phyloP scores from a whole-genome alignment of 2,797 vertebrate species.

The Pogoniulus pusillus region DNA sequence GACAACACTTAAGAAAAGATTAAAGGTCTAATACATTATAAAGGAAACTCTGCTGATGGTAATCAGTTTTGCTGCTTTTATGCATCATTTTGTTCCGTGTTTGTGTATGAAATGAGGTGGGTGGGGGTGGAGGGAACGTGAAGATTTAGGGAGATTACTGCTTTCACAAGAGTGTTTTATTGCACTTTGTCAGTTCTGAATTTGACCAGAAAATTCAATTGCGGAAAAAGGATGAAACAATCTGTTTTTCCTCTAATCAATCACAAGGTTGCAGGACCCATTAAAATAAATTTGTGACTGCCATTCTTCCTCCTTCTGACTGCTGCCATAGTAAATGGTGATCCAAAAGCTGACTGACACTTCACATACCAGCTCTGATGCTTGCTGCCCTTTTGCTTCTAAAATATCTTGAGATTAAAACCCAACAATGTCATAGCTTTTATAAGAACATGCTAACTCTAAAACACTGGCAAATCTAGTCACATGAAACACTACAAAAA shows the following conservation, averaged over 20 bases:
- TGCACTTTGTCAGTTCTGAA: slow-evolving; percentile 46
- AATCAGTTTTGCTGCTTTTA: slow-evolving; percentile 66
- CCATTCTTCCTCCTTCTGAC: slow-evolving; percentile 46
- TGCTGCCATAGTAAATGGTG: slow-evolving; percentile 46
- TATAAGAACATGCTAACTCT: background rate
- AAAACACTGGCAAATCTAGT: background rate
- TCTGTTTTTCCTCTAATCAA: slow-evolving; percentile 62
- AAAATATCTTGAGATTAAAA: background rate
- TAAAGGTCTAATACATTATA: slow-evolving; percentile 62
- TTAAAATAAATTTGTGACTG: slow-evolving; percentile 45
- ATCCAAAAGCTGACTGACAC: slow-evolving; percentile 47
- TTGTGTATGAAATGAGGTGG: slow-evolving; percentile 42
- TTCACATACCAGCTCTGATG: background rate
- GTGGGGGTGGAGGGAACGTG: background rate
- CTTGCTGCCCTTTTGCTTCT: background rate
- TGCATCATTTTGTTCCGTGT: slow-evolving; percentile 22
- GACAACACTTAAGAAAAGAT: slow-evolving; percentile 62
- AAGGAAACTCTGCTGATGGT: slow-evolving; percentile 62
- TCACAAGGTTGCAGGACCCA: slow-evolving; percentile 45
- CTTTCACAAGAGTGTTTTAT: slow-evolving; percentile 57
- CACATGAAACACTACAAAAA: background rate
- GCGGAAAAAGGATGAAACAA: slow-evolving; percentile 68
- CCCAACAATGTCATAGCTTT: slow-evolving; percentile 1
- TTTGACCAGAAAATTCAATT: slow-evolving; percentile 68
- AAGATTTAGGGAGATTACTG: slow-evolving; percentile 58